Conservation (phyloP, 2,888 invertebrate genomes). For the Mythimna lalbum region DNA sequence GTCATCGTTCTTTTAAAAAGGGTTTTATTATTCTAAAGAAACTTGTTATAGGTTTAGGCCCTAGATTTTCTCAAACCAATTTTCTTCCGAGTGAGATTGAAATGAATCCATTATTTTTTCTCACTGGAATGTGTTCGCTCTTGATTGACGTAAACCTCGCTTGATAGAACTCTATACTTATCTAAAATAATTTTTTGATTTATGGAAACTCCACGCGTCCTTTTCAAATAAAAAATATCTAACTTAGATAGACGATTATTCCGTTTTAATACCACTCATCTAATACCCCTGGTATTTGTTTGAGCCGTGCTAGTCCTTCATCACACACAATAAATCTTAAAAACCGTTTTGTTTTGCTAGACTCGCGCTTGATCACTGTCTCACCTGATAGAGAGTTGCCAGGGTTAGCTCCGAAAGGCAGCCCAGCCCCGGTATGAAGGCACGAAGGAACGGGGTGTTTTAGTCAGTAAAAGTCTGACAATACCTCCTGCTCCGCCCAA, state of each 20-base stretch:
- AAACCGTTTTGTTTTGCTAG: background rate
- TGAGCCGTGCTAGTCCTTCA: background rate
- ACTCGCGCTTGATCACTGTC: no score
- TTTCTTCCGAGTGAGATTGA: background rate
- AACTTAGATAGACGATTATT: background rate
- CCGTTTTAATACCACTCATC: no score
- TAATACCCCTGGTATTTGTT: no score
- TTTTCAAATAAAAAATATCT: background rate
- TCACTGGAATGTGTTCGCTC: background rate
- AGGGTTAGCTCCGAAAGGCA: no score
- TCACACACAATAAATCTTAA: background rate
- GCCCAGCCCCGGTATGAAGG: no score
- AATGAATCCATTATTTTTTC: background rate
- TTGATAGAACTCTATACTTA: background rate
- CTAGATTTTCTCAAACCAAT: background rate
- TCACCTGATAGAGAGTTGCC: no score
- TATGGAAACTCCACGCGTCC: no score
- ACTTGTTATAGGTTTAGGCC: background rate
- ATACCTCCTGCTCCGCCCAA: no score
- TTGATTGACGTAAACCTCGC: background rate
- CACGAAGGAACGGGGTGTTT: no score
- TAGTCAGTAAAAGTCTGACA: no score
- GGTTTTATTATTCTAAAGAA: slow-evolving; percentile 21
- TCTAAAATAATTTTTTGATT: background rate
- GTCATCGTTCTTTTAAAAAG: slow-evolving; percentile 12